phyloP scores from a whole-genome alignment of 2,113 vertebrate genomes.

The Dasyurus viverrinus region DNA sequence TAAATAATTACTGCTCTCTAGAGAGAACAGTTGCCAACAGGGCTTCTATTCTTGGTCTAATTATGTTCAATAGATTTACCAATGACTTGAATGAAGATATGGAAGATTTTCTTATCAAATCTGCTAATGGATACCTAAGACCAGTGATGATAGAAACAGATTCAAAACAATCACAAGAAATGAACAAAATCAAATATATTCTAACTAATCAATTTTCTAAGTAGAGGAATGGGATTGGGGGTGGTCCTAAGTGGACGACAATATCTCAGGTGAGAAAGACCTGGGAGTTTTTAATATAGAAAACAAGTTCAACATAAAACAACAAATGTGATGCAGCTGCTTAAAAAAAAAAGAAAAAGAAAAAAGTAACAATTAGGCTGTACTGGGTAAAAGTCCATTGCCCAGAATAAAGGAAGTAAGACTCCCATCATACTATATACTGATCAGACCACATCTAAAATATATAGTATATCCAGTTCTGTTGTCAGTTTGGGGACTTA shows the following conservation, averaged over 20 bases:
- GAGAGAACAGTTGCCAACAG: background rate
- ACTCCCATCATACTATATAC: background rate
- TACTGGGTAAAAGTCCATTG: background rate
- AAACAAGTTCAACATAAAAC: background rate
- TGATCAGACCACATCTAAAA: background rate
- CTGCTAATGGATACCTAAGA: conserved; percentile 12
- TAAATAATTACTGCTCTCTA: background rate
- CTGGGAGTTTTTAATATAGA: background rate
- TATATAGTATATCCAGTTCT: background rate
- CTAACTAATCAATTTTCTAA: background rate
- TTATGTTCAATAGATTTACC: background rate
- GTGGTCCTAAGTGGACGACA: background rate
- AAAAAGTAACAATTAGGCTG: background rate
- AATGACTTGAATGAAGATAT: background rate
- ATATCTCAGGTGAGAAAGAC: background rate
- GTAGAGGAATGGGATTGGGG: background rate
- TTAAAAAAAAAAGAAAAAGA: conserved; percentile 5
- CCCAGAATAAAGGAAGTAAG: background rate
- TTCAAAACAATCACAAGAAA: conserved; percentile 37
- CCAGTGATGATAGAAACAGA: conserved; percentile 10
- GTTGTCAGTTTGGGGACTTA: background rate
- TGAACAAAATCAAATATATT: conserved; percentile 34
- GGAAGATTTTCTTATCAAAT: conserved; percentile 13
- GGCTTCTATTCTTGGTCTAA: background rate
- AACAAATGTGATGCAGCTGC: background rate